Evolutionary conservation across 2,797 vertebrate species (phyloP).

Genomic region (Kryptopterus vitreolus): DNA sequence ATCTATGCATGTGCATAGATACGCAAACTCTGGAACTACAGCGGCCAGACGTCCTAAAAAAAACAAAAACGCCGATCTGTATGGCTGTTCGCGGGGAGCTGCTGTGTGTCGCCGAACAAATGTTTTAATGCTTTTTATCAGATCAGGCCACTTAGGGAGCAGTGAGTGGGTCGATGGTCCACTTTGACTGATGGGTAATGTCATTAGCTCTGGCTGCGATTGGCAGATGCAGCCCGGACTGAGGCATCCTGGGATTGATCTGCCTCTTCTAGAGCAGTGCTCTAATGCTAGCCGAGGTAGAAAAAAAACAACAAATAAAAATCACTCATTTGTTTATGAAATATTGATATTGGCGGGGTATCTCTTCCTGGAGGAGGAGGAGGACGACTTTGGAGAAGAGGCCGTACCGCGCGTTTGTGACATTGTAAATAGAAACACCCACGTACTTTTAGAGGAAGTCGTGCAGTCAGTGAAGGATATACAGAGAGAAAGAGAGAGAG

Average conservation of each 20-base stretch:
- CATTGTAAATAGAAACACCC: conserved; percentile 2
- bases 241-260: conserved; percentile 70
- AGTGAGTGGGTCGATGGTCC: conserved; percentile 72
- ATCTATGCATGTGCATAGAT: too few relatives aligned
- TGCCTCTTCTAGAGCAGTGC: conserved; percentile 58
- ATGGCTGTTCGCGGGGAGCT: conserved; percentile 58
- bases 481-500: neutral
- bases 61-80: conserved; percentile 30
- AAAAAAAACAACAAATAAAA: too few relatives aligned
- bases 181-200: conserved; percentile 73
- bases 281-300: conserved; percentile 63
- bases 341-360: conserved; percentile 79
- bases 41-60: neutral
- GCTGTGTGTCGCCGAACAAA: conserved; percentile 75
- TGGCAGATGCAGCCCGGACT: conserved; percentile 64
- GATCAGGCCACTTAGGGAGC: conserved; percentile 72
- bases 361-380: conserved; percentile 61
- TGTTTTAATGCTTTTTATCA: conserved; percentile 79
- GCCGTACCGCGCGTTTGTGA: too few relatives aligned
- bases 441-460: conserved; percentile 14
- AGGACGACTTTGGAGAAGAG: conserved; percentile 18
- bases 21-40: too few relatives aligned
- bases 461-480: neutral
- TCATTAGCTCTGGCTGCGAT: conserved; percentile 68
- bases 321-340: conserved; percentile 75